phyloP scores from a whole-genome alignment of 2,888 invertebrate species.

The Ramazzottius varieornatus region DNA sequence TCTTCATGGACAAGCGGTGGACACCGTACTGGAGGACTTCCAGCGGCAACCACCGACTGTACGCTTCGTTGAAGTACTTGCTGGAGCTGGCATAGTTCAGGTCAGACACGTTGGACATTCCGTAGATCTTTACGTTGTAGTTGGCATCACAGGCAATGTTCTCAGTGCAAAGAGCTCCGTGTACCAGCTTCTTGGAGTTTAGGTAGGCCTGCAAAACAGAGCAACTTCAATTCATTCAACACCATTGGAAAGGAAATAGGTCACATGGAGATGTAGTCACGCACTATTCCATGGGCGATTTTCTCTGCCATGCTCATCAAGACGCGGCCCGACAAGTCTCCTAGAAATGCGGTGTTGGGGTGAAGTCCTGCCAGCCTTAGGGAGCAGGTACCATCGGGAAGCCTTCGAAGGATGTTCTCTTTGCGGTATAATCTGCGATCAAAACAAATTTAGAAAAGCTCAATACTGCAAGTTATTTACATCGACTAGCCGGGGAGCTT shows the following conservation, averaged over 20 bases:
- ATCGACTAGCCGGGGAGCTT: too few species aligned
- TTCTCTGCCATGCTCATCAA: neutral
- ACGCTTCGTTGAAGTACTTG: neutral
- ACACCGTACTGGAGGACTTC: neutral
- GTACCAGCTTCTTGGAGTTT: neutral
- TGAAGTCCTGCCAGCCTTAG: too few species aligned
- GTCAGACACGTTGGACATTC: neutral
- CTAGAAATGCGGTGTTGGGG: neutral
- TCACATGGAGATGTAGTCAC: too few species aligned
- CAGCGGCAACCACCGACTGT: neutral
- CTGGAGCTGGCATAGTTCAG: neutral
- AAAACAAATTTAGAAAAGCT: too few species aligned
- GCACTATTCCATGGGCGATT: neutral
- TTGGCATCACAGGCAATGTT: neutral
- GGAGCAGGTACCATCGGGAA: too few species aligned
- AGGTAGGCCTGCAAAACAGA: neutral
- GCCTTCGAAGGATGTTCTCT: too few species aligned
- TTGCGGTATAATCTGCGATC: too few species aligned
- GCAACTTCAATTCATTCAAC: neutral
- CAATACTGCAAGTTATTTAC: too few species aligned
- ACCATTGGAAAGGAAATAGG: too few species aligned
- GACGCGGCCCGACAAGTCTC: neutral
- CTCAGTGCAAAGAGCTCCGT: neutral
- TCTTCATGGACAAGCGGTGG: neutral
- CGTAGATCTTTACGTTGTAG: neutral